phyloP scores from a whole-genome alignment of 2,797 vertebrate species.

The Eremophila alpestris region DNA sequence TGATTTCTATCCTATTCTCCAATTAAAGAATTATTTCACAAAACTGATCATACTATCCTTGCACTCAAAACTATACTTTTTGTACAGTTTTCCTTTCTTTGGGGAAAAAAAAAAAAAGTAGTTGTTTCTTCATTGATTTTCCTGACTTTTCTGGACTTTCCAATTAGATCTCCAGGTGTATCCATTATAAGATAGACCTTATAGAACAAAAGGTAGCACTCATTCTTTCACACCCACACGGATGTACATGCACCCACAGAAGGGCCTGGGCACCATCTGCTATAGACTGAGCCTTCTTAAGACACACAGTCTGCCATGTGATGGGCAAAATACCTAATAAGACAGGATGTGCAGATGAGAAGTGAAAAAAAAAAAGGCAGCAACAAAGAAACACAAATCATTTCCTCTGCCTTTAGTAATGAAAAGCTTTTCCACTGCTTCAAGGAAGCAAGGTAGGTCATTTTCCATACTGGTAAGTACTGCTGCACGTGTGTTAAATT shows the following conservation, averaged over 20 bases:
- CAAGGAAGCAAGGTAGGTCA: neutral
- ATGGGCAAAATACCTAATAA: neutral
- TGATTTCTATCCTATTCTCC: neutral
- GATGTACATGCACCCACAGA: fast-evolving
- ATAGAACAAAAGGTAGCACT: neutral
- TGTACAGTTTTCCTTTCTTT: neutral
- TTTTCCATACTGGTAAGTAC: neutral
- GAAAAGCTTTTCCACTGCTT: neutral
- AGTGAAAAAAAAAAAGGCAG: neutral
- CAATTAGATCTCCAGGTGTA: neutral
- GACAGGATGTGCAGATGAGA: neutral
- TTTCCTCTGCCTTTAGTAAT: neutral
- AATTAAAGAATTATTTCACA: neutral
- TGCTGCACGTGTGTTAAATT: neutral
- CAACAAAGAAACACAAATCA: neutral
- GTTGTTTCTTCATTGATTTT: neutral
- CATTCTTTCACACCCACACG: neutral
- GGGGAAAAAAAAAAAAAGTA: no score
- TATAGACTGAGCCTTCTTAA: neutral
- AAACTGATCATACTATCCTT: neutral
- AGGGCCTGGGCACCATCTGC: neutral
- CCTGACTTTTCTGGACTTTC: neutral
- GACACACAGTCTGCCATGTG: neutral
- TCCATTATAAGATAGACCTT: neutral
- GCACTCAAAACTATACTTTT: neutral